Conservation (phyloP, 2,113 vertebrate species). For the Triplophysa siluroides region DNA sequence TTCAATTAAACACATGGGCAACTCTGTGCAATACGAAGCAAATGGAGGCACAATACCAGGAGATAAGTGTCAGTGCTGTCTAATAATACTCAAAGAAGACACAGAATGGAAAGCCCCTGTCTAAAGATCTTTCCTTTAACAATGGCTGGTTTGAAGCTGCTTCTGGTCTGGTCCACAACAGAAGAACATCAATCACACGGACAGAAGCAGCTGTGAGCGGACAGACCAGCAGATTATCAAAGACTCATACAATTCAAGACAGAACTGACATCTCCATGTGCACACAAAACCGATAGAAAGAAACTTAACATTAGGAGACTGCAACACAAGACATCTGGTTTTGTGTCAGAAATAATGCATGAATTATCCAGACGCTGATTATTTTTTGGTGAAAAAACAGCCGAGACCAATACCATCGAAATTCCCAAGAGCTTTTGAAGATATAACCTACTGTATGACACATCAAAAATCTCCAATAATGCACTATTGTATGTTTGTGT, state of each 20-base stretch:
- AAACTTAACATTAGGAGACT: neutral
- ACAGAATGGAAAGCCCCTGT: conserved; percentile 8
- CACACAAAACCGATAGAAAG: conserved; percentile 7
- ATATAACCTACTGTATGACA: too few species aligned
- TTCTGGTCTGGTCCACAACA: conserved; percentile 28
- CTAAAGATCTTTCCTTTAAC: conserved; percentile 32
- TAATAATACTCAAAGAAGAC: neutral
- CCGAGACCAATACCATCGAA: too few species aligned
- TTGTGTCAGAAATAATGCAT: neutral
- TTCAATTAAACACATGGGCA: neutral
- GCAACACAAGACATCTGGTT: neutral
- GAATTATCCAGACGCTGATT: neutral
- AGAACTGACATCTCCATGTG: conserved; percentile 8
- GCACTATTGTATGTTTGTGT: too few species aligned
- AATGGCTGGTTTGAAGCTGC: conserved; percentile 25
- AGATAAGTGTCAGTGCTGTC: too few species aligned
- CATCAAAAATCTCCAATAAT: too few species aligned
- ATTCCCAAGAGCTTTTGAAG: too few species aligned
- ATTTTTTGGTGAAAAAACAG: too few species aligned
- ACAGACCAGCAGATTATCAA: conserved; percentile 23
- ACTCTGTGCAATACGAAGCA: neutral
- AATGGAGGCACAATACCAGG: neutral
- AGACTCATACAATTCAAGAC: conserved; percentile 11
- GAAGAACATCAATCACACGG: conserved; percentile 29
- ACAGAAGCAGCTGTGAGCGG: conserved; percentile 33